A percentile compares a stretch with the other conserved stretches of the same genome.
These are phyloP conservation scores for Melanocharis versteri DNA, from an alignment of 2,113 vertebrate species.

Conservation along the genomic window DNA sequence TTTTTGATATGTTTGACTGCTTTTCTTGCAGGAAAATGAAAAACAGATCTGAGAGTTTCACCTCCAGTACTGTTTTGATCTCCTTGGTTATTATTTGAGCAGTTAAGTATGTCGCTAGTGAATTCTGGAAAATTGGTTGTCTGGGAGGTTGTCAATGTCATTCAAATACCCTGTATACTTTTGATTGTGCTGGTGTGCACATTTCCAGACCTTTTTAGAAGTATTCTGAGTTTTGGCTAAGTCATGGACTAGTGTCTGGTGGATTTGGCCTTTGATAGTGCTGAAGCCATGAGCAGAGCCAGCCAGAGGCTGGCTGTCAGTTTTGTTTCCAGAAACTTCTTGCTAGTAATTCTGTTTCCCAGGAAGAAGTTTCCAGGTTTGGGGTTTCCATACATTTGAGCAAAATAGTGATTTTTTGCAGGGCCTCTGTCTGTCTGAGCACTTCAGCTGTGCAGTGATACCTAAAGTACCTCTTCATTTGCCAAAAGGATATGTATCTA, in stretches of 20 bases:
- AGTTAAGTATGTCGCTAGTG: too few species aligned
- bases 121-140: neutral
- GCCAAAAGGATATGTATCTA: fast-evolving
- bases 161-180: neutral
- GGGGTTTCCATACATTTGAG: neutral
- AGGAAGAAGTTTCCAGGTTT: neutral
- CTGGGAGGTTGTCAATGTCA: neutral
- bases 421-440: neutral
- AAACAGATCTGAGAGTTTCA: neutral
- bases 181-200: neutral
- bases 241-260: neutral
- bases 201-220: neutral
- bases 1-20: neutral
- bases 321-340: neutral
- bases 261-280: neutral
- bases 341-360: neutral
- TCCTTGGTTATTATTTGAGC: neutral
- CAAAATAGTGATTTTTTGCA: neutral
- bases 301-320: neutral
- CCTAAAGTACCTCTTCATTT: neutral
- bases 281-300: neutral
- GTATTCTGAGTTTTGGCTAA: neutral
- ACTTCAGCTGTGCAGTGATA: neutral
- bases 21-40: neutral
- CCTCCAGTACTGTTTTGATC: neutral